Conservation (phyloP, 2,797 vertebrate genomes). For the Chromobotia macracanthus region DNA sequence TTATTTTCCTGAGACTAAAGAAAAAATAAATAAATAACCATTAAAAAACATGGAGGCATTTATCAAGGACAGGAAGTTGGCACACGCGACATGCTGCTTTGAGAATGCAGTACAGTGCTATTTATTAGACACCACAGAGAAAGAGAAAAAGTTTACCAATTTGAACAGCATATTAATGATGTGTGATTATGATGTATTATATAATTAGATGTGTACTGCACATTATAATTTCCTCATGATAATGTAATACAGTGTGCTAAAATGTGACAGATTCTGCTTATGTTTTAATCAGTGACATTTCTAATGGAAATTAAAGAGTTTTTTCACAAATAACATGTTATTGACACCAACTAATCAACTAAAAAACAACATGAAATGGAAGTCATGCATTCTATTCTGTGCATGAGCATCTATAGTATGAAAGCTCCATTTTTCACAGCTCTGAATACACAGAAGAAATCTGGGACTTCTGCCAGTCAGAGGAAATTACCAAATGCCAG, state of each 20-base stretch:
- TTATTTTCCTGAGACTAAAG: slow-evolving; percentile 31
- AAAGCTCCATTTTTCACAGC: background rate
- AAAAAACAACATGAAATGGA: background rate
- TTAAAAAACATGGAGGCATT: background rate
- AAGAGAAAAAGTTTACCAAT: background rate
- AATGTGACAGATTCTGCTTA: background rate
- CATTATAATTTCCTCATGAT: background rate
- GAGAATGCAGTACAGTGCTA: background rate
- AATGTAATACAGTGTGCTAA: background rate
- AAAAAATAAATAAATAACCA: background rate
- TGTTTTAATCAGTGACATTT: slow-evolving; percentile 13
- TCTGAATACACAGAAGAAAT: slow-evolving; percentile 2
- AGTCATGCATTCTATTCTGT: background rate
- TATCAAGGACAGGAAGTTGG: background rate
- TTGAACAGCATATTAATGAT: slow-evolving; percentile 1
- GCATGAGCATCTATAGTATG: background rate
- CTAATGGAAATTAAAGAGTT: background rate
- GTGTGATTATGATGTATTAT: background rate
- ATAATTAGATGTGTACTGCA: background rate
- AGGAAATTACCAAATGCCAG: slow-evolving; percentile 26
- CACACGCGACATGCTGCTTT: background rate
- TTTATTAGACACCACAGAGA: background rate
- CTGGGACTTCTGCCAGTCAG: slow-evolving; percentile 37
- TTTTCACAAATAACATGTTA: background rate
- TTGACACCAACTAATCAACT: background rate